Base-by-base conservation (phyloP, 1,140 invertebrate species). In the Drosophila saltans region DNA sequence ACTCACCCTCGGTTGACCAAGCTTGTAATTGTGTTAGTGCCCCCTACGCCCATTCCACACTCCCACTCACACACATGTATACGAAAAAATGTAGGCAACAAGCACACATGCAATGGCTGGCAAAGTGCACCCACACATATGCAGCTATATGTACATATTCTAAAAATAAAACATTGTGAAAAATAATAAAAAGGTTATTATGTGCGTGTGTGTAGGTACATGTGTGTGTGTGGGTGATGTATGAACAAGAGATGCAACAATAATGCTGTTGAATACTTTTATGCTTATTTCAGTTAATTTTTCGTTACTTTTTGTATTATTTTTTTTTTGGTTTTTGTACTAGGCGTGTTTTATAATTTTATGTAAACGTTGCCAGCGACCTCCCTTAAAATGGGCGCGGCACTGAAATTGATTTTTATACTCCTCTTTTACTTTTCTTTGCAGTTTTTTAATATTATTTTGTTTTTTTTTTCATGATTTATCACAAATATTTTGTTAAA, bases 1-100 rank as follows among this genome's bases (percentile, higher is more conserved):
- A 39, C 64, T 39, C 52, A 40, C 59, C 26, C 39, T 9, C 52
- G 21, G 58, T 63, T 72, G 62, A 71, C 75, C 74, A 66, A 61
- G 72, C 48, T 80, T 70, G 74, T 78, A 83, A 81, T 88, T 89
- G 84, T 89, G 84, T 88, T 89, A 89, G 84, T 89, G 69, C 33
- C 64, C 64, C 52, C 3, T 10, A 52, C 24, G 45, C 45, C 45
- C 16, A 16, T 16, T 52, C 21, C 45, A 48, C n/a, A 24, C 45
- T 26, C 36, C 66, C 64, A 73, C 66, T 69, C 33, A 59, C 43
- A 56, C 26, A 45, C 41, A 36, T 36, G 6, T 36, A 36, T 36
- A 8, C 3, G 4, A 6, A 36, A 6, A 52, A 26, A 10, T 52
- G 21, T 52, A 52, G 1, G 6, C 43, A 21, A 45, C 16, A 24